phyloP scores from a whole-genome alignment of 2,797 vertebrate genomes.

The Falco rusticolus region DNA sequence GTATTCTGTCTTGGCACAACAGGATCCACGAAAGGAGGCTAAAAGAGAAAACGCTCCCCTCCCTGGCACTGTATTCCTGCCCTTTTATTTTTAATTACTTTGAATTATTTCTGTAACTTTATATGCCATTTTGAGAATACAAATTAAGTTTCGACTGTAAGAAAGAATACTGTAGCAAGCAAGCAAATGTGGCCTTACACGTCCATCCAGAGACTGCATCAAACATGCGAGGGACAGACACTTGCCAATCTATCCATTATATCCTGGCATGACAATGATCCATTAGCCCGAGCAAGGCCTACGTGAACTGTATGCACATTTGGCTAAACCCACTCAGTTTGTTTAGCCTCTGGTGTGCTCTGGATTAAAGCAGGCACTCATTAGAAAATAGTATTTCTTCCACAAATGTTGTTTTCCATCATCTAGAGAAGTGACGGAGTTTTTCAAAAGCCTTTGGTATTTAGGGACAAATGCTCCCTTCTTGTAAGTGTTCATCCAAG shows the following conservation, averaged over 20 bases:
- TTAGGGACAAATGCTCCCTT: conserved; percentile 23
- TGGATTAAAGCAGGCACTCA: conserved; percentile 60
- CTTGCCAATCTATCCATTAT: conserved; percentile 71
- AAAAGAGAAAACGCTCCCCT: conserved; percentile 45
- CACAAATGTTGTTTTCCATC: conserved; percentile 48
- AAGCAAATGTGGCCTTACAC: conserved; percentile 43
- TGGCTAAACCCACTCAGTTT: conserved; percentile 64
- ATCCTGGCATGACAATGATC: conserved; percentile 65
- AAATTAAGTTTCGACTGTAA: conserved; percentile 55
- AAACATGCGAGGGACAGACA: conserved; percentile 54
- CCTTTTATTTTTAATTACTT: conserved; percentile 74
- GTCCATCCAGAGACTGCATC: conserved; percentile 44
- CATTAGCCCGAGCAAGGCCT: conserved; percentile 69
- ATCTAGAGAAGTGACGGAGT: conserved; percentile 31
- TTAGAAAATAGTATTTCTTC: conserved; percentile 61
- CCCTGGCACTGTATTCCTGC: conserved; percentile 27
- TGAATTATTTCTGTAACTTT: conserved; percentile 68
- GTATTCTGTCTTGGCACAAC: conserved; percentile 64
- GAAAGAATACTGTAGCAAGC: conserved; percentile 19
- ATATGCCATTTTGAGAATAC: conserved; percentile 51
- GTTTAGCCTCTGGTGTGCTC: conserved; percentile 68
- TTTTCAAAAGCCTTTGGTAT: conserved; percentile 48
- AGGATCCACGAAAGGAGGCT: conserved; percentile 54
- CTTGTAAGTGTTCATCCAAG: conserved; percentile 4
- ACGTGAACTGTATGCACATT: conserved; percentile 64